A percentile compares a stretch with the other conserved stretches of the same genome.
Conservation (phyloP, 35 echinoderm and acorn worm genomes). For the Apostichopus californicus region DNA sequence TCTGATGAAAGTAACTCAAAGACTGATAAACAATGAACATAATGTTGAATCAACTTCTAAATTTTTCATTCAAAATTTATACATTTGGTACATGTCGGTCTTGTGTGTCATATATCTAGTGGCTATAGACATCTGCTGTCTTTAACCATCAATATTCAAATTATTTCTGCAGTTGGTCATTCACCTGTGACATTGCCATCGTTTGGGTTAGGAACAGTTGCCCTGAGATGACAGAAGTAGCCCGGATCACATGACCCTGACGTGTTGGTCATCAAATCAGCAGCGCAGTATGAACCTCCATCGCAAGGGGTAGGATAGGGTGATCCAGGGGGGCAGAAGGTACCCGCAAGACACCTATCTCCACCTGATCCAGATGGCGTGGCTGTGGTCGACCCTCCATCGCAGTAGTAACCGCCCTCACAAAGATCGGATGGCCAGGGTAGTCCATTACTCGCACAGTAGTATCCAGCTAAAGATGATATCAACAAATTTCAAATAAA, state of each 20-base stretch:
- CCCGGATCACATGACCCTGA: conserved; percentile 90
- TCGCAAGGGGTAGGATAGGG: conserved; percentile 74
- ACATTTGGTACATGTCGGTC: no score
- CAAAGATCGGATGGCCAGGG: conserved; percentile 73
- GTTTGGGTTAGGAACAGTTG: conserved; percentile 78
- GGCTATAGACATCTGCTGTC: no score
- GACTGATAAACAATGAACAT: no score
- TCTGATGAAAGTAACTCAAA: no score
- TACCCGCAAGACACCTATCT: conserved; percentile 72
- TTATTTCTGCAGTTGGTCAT: neutral
- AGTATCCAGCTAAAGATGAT: conserved; percentile 70
- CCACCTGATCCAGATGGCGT: conserved; percentile 78
- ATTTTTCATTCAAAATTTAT: no score
- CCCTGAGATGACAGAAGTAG: conserved; percentile 81
- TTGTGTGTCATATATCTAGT: no score
- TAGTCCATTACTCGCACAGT: conserved; percentile 87
- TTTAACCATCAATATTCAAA: no score
- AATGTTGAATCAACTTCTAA: no score
- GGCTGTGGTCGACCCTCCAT: conserved; percentile 62
- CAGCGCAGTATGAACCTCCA: conserved; percentile 85
- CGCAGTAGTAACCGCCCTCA: conserved; percentile 91
- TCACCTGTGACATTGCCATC: conserved; percentile 95
- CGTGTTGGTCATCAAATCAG: conserved; percentile 69
- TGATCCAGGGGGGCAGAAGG: conserved; percentile 89
- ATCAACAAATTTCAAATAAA: neutral